phyloP scores from a whole-genome alignment of 2,888 invertebrate species.

The Miltochrista miniata region DNA sequence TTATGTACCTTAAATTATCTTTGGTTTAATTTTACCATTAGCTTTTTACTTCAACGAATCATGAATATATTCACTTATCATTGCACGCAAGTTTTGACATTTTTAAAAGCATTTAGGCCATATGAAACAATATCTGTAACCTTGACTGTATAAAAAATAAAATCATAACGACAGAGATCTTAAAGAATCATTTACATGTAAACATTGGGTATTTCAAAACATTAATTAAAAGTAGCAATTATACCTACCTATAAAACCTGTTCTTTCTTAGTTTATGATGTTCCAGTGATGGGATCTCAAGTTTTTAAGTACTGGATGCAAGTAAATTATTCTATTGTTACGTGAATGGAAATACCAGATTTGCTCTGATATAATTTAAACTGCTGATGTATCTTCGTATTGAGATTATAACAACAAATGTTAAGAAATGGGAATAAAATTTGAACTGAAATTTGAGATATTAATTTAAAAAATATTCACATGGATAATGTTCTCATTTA shows the following conservation, averaged over 20 bases:
- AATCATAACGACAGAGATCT: not conserved
- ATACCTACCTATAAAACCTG: slow-evolving; percentile 26
- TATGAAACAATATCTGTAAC: not conserved
- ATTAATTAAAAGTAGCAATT: slow-evolving; percentile 4
- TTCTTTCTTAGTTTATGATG: slow-evolving; percentile 15
- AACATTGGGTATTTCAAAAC: not conserved
- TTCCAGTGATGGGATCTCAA: slow-evolving; percentile 17
- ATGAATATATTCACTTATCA: no score
- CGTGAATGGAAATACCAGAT: slow-evolving; percentile 30
- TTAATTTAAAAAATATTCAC: no score
- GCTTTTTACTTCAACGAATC: no score
- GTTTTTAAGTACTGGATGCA: slow-evolving; percentile 22
- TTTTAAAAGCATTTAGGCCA: no score
- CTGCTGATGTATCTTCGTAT: not conserved
- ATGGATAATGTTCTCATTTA: no score
- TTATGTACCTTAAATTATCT: no score
- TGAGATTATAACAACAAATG: not conserved
- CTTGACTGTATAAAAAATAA: not conserved
- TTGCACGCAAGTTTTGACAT: no score
- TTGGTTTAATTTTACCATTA: no score
- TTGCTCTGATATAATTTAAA: not conserved
- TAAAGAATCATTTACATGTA: not conserved
- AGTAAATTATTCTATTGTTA: slow-evolving; percentile 31
- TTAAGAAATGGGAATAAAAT: not conserved
- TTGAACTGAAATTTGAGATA: no score